Conservation (phyloP, 2,797 vertebrate genomes). For the Pitangus sulphuratus region DNA sequence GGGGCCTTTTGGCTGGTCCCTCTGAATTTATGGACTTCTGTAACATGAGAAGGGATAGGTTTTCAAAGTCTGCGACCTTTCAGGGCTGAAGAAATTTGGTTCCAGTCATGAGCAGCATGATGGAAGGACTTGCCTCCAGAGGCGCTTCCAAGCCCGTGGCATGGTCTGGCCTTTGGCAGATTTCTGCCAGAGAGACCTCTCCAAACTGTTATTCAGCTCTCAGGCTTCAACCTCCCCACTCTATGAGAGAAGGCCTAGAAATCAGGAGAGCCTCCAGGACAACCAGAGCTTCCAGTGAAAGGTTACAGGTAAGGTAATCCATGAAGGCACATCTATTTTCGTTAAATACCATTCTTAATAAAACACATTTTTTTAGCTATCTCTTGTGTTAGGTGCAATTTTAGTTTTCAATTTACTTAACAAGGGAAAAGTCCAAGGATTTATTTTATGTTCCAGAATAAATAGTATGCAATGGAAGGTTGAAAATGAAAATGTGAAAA, state of each 20-base stretch:
- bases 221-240: not conserved
- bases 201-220: not conserved
- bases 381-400: not conserved
- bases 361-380: not conserved
- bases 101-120: not conserved
- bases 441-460: not conserved
- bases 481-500: not conserved
- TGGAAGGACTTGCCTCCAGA: not conserved
- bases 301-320: not conserved
- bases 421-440: not conserved
- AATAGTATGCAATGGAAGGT: not conserved
- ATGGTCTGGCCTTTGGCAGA: not conserved
- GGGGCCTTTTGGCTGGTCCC: not conserved
- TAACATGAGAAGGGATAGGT: accelerated
- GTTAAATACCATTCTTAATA: not conserved
- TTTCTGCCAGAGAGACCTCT: not conserved
- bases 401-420: not conserved
- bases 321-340: not conserved
- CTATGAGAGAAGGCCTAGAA: not conserved
- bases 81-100: not conserved
- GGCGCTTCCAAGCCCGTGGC: not conserved
- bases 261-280: not conserved
- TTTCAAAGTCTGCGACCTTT: not conserved
- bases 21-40: not conserved
- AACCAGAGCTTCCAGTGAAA: not conserved